These are phyloP conservation scores for Zhuqinia jingwanae DNA, from an alignment of 2,888 invertebrate genomes.

Conservation along the genomic window DNA sequence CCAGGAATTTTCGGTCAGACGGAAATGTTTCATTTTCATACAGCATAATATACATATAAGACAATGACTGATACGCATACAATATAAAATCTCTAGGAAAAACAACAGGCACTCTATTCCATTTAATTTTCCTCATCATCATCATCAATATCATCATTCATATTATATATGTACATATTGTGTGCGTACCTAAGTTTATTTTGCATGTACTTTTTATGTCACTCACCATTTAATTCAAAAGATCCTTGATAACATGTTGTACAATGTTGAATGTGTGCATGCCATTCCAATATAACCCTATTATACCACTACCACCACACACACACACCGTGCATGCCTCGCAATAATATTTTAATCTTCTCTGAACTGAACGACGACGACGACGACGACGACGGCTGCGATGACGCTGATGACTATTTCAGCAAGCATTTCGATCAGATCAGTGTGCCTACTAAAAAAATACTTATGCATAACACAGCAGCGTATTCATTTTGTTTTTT, in stretches of 20 bases:
- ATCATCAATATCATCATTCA: too few species aligned
- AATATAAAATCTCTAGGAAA: not conserved
- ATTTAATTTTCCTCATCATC: not conserved
- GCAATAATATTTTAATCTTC: not conserved
- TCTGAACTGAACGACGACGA: not conserved
- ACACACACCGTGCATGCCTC: not conserved
- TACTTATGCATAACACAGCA: not conserved
- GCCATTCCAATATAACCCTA: too few species aligned
- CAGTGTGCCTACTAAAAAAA: constrained; percentile 1
- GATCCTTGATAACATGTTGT: too few species aligned
- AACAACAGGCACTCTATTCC: not conserved
- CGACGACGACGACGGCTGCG: not conserved
- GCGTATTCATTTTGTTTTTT: not conserved
- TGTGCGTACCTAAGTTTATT: too few species aligned
- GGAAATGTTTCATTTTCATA: constrained; percentile 59
- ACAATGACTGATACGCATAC: constrained; percentile 35
- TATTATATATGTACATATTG: too few species aligned
- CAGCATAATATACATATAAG: too few species aligned
- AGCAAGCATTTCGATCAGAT: constrained; percentile 23
- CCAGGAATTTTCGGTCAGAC: constrained; percentile 1
- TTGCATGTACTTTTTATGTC: too few species aligned
- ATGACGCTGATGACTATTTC: constrained; percentile 15
- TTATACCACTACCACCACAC: not conserved
- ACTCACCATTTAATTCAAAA: too few species aligned
- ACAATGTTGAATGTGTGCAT: not conserved